Base-by-base conservation (phyloP, 1,140 invertebrate species). In the Drosophila lowei region DNA sequence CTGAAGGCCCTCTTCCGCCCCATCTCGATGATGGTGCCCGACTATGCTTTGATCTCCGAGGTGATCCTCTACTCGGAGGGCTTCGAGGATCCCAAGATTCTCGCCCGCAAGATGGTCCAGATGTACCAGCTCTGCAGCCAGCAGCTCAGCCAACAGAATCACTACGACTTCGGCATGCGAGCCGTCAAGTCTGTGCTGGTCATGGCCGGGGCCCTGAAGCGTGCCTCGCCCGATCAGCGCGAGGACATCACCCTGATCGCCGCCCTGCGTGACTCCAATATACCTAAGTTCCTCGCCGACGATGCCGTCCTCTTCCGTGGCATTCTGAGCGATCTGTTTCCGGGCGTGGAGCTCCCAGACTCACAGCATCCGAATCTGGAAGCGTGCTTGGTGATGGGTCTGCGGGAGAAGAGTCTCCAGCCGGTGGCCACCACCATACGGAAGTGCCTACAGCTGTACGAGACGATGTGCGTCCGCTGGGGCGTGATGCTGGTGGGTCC, bases 401-500 rank as follows among this genome's bases (percentile, higher is more conserved):
- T 95, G 66, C 66, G 92, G 21, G 90, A 94, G 44, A 91, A 91
- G 30, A 92, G 92, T 44, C 79, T 95, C 5, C 95, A 96, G 90
- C 89, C 94, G 1, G 94, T 94, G 71, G 71, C 92, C 1, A 94
- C 94, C 55, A 94, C 94, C 49, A 93, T 97, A 18, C 92, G 93
- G 28, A 98, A 98, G 93, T 94, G 95, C 23, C 95, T 97, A 44
- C 96, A 97, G 91, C 92, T 98, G 8, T 96, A 97, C 83, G 97
- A 98, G 91, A 98, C 97, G 46, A 97, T 98, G 96, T 95, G 96
- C 78, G 97, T 98, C 1, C 93, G 97, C 34, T 97, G 98, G 93
- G 97, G 97, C 18, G 97, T 98, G 16, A 98, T 98, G 97, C 93
- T 98, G 25, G 97, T 98, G 8, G 97, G 98, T 6, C 95, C 96